phyloP scores from a whole-genome alignment of 2,113 vertebrate species.

The Oreochromis aureus region DNA sequence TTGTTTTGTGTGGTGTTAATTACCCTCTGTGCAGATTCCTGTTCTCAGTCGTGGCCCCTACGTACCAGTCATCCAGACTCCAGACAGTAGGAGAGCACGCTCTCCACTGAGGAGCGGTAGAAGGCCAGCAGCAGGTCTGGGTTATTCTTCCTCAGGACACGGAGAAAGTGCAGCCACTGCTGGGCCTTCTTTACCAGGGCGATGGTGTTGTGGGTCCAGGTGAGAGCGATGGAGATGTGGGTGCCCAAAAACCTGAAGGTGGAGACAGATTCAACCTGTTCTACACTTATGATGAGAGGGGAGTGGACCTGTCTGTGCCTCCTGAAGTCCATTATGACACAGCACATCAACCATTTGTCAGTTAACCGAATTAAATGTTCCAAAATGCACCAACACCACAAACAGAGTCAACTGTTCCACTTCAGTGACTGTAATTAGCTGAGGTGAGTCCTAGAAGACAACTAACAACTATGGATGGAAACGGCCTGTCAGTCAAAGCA shows the following conservation, averaged over 20 bases:
- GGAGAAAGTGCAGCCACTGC: background rate
- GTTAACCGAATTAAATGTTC: background rate
- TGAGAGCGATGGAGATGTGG: background rate
- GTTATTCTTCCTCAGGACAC: background rate
- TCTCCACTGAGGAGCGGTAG: background rate
- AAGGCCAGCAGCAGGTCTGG: background rate
- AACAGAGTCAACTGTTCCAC: background rate
- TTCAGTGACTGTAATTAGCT: background rate
- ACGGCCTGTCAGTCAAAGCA: background rate
- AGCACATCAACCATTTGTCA: background rate
- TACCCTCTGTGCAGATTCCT: background rate
- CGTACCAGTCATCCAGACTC: background rate
- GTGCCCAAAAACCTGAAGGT: background rate
- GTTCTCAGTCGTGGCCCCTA: background rate
- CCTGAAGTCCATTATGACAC: background rate
- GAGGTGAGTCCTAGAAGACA: background rate
- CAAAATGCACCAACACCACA: background rate
- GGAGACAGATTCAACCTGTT: background rate
- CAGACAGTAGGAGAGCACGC: background rate
- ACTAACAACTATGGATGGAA: fast-evolving
- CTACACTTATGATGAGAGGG: background rate
- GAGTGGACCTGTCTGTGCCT: fast-evolving
- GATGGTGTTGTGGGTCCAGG: fast-evolving
- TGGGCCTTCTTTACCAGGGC: background rate
- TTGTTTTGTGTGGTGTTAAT: background rate